A percentile compares a stretch with the other conserved stretches of the same genome.
Conservation (phyloP, 2,797 vertebrate species). For the Novumbra hubbsi region DNA sequence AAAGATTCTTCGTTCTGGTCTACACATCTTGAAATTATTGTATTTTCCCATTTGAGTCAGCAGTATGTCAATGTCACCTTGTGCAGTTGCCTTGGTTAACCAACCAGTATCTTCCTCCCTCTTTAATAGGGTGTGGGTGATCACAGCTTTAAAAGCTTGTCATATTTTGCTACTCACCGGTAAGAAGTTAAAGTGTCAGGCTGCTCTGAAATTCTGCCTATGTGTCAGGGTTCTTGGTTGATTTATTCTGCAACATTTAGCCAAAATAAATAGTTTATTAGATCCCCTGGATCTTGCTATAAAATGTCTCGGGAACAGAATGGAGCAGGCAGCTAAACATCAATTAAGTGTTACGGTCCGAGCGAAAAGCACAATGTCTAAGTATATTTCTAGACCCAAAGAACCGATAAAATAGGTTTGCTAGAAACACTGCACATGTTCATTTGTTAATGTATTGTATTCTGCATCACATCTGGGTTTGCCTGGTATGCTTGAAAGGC, state of each 20-base stretch:
- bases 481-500: neutral
- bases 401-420: neutral
- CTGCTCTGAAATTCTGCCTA: slow-evolving; percentile 24
- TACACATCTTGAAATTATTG: slow-evolving; percentile 50
- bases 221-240: slow-evolving; percentile 5
- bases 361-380: neutral
- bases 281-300: slow-evolving; percentile 2
- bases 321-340: slow-evolving; percentile 13
- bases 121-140: slow-evolving; percentile 38
- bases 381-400: slow-evolving; percentile 8
- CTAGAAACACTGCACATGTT: neutral
- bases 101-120: slow-evolving; percentile 16
- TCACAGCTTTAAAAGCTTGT: slow-evolving; percentile 28
- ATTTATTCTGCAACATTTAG: slow-evolving; percentile 15
- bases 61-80: slow-evolving; percentile 34
- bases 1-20: slow-evolving; percentile 1
- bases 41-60: slow-evolving; percentile 42
- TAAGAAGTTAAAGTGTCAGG: slow-evolving; percentile 29
- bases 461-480: neutral
- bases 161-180: slow-evolving; percentile 17
- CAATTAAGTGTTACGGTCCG: neutral
- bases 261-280: slow-evolving; percentile 35
- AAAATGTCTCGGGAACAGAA: slow-evolving; percentile 9
- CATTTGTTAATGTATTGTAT: neutral
- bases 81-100: slow-evolving; percentile 28